phyloP scores from a whole-genome alignment of 2,113 vertebrate genomes.

The Rhegmatorhina hoffmannsi region DNA sequence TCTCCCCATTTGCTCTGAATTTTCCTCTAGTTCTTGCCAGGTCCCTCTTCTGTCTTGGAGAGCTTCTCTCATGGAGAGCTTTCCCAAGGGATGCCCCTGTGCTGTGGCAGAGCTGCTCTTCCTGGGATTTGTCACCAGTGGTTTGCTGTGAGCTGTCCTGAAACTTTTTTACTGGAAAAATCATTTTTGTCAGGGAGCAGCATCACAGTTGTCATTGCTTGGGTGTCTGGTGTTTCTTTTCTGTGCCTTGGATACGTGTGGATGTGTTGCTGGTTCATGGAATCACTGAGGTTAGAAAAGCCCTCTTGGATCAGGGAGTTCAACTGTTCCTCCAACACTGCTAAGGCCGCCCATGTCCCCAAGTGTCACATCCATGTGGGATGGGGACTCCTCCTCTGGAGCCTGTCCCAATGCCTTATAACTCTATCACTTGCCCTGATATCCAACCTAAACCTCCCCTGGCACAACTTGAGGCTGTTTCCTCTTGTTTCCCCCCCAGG shows the following conservation, averaged over 20 bases:
- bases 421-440: neutral
- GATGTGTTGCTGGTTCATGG: neutral
- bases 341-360: neutral
- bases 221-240: neutral
- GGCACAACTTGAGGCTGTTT: neutral
- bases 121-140: rapidly evolving
- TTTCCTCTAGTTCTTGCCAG: neutral
- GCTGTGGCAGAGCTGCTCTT: neutral
- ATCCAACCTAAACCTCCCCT: neutral
- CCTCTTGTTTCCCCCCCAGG: conserved; percentile 72
- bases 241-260: neutral
- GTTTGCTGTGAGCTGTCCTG: neutral
- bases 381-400: neutral
- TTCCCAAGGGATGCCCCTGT: neutral
- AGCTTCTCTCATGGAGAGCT: neutral
- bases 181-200: neutral
- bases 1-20: neutral
- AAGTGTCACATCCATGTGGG: rapidly evolving
- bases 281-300: neutral
- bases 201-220: rapidly evolving
- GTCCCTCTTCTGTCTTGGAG: neutral
- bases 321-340: neutral
- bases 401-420: neutral
- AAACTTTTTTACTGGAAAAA: neutral
- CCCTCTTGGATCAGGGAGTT: neutral